phyloP scores from a whole-genome alignment of 1,140 invertebrate species.

The Zaprionus kolodkinae region DNA sequence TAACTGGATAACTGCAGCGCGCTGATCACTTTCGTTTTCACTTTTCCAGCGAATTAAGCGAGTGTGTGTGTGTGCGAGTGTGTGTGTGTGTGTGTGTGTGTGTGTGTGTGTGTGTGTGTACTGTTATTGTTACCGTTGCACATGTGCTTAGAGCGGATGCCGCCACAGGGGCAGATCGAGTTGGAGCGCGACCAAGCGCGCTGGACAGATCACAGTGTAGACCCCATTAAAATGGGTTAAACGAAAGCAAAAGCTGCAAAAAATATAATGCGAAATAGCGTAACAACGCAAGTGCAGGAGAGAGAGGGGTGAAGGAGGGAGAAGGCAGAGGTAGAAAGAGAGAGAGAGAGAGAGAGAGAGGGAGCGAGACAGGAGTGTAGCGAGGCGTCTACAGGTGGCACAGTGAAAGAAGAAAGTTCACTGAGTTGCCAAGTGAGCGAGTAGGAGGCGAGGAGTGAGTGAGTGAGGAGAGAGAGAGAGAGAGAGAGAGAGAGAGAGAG shows the following conservation, averaged over 20 bases:
- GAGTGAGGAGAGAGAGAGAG: conserved; percentile 1
- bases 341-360: conserved; percentile 2
- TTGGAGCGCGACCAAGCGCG: conserved; percentile 5
- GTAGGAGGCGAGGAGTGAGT: background rate
- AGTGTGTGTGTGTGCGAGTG: conserved; percentile 1
- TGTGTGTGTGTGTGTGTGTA: conserved; percentile 26
- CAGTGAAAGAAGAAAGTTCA: conserved; percentile 81
- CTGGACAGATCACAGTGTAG: conserved; percentile 11
- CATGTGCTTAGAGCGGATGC: conserved; percentile 66
- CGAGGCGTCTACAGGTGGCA: conserved; percentile 50
- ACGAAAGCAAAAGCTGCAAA: conserved; percentile 73
- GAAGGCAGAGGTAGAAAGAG: background rate
- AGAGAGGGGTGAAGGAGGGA: background rate
- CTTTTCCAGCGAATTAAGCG: conserved; percentile 79
- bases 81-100: conserved; percentile 17
- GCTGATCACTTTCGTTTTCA: conserved; percentile 77
- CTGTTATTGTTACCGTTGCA: conserved; percentile 41
- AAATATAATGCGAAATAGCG: conserved; percentile 63
- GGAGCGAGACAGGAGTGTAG: conserved; percentile 15
- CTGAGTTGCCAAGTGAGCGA: conserved; percentile 39
- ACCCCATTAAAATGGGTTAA: conserved; percentile 76
- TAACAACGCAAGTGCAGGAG: conserved; percentile 52
- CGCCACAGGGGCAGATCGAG: conserved; percentile 14
- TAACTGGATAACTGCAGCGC: conserved; percentile 50
- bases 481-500: background rate